phyloP scores from a whole-genome alignment of 2,797 vertebrate species.

The Eulemur coronatus region DNA sequence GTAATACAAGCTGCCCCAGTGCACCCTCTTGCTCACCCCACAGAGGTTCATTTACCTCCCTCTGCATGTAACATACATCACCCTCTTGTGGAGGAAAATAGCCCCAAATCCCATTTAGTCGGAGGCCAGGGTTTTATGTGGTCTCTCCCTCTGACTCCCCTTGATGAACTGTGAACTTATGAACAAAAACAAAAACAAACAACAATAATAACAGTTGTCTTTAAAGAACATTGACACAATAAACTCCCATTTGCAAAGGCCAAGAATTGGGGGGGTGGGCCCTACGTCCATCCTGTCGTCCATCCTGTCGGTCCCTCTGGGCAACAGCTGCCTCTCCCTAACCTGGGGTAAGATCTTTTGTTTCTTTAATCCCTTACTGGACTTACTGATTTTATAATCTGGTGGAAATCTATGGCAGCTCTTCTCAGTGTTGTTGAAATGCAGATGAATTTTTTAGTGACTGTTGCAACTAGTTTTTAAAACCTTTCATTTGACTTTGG shows the following conservation, averaged over 20 bases:
- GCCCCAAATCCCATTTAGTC: neutral
- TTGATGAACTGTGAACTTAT: neutral
- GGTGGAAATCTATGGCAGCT: neutral
- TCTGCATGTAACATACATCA: neutral
- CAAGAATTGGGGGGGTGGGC: neutral
- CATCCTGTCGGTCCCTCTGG: neutral
- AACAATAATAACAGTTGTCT: neutral
- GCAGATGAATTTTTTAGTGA: neutral
- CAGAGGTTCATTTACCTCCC: no score
- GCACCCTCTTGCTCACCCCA: neutral
- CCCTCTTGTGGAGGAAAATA: neutral
- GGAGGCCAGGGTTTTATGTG: neutral
- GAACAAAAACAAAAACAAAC: neutral
- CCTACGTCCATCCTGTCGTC: fast-evolving
- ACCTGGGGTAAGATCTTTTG: fast-evolving
- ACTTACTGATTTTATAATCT: neutral
- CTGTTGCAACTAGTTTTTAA: neutral
- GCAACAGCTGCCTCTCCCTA: no score
- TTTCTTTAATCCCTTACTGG: neutral
- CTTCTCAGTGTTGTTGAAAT: neutral
- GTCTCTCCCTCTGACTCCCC: neutral
- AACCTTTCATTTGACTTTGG: neutral
- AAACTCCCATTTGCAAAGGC: neutral
- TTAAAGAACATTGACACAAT: neutral
- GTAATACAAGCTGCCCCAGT: neutral